Evolutionary conservation across 2,113 vertebrate genomes (phyloP).

Genomic region (Hystrix cristata): DNA sequence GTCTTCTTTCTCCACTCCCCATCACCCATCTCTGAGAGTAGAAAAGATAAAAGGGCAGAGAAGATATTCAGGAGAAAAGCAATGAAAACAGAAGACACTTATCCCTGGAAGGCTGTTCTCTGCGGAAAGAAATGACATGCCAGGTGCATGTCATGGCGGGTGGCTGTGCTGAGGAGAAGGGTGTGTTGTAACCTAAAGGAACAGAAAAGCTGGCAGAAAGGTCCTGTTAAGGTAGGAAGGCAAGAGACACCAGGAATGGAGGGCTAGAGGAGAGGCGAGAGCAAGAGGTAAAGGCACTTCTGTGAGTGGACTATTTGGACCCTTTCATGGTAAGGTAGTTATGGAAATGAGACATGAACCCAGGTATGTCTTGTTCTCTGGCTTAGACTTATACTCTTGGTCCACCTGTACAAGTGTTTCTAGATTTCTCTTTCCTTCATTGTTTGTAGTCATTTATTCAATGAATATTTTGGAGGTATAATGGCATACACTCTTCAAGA

Average conservation of each 20-base stretch:
- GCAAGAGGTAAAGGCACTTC: neutral
- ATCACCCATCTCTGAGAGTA: neutral
- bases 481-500: slow-evolving; percentile 18
- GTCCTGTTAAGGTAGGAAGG: neutral
- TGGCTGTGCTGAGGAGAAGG: neutral
- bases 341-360: neutral
- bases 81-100: neutral
- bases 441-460: neutral
- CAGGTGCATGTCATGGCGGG: neutral
- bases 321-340: neutral
- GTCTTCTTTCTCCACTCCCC: neutral
- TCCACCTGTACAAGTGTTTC: neutral
- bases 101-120: neutral
- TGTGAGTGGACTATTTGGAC: neutral
- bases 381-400: neutral
- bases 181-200: neutral
- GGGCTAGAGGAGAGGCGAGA: neutral
- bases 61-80: slow-evolving; percentile 18
- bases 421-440: neutral
- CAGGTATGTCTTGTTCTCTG: neutral
- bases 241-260: neutral
- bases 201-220: neutral
- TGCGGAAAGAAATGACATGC: neutral
- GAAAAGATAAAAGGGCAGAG: slow-evolving; percentile 25
- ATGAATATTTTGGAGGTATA: neutral